phyloP scores from a whole-genome alignment of 2,113 vertebrate species.

The Otolemur garnettii region DNA sequence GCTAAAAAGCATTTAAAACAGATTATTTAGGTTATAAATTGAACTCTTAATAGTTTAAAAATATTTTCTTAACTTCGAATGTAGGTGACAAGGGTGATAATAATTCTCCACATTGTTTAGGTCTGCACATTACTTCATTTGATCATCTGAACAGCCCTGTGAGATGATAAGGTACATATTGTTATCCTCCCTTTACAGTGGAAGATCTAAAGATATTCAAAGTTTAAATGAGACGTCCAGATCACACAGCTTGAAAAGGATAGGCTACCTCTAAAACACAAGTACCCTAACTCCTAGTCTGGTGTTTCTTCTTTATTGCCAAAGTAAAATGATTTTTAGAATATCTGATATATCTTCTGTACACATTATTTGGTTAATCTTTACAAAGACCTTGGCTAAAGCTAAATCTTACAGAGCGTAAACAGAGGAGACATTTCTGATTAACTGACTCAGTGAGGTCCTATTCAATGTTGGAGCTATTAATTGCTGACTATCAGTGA shows the following conservation, averaged over 20 bases:
- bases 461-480: conserved; percentile 61
- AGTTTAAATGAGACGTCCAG: not conserved
- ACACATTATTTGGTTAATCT: conserved; percentile 76
- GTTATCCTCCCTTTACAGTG: not conserved
- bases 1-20: conserved; percentile 18
- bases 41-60: conserved; percentile 11
- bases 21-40: not conserved
- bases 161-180: not conserved
- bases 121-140: not conserved
- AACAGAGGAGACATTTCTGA: conserved; percentile 73
- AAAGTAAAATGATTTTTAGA: conserved; percentile 50
- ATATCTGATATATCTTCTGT: not conserved
- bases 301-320: not conserved
- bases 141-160: not conserved
- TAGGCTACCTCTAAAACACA: not conserved
- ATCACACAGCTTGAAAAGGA: not conserved
- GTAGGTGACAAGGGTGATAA: not conserved
- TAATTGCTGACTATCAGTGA: conserved; percentile 69
- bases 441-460: conserved; percentile 44
- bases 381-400: conserved; percentile 72
- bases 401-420: conserved; percentile 61
- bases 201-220: not conserved
- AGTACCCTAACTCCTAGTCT: not conserved
- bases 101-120: not conserved
- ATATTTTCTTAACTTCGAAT: not conserved